Conservation (phyloP, 2,113 vertebrate species). For the Chlorocebus sabaeus region DNA sequence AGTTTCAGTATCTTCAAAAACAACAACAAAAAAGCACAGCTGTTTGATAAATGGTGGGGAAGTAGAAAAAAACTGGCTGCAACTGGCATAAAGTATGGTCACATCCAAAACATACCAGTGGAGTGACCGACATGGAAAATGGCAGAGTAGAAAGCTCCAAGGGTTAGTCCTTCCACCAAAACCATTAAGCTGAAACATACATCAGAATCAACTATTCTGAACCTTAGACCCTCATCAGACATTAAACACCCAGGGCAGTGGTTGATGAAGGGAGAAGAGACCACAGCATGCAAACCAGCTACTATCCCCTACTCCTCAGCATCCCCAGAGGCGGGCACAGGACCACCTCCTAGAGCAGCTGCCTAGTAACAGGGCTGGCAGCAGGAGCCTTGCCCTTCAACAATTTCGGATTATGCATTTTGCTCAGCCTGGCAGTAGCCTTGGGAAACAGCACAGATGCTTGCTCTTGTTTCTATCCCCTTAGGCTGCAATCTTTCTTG, state of each 20-base stretch:
- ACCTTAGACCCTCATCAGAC: not conserved
- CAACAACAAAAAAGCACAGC: not conserved
- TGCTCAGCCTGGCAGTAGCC: not conserved
- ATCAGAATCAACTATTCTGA: not conserved
- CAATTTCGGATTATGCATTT: not conserved
- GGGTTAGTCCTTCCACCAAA: not conserved
- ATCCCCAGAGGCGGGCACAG: not conserved
- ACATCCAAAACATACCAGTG: not conserved
- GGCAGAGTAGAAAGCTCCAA: not conserved
- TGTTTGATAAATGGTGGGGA: not conserved
- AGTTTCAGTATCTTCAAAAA: not conserved
- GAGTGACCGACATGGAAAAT: not conserved
- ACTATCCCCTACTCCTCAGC: not conserved
- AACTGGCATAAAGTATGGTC: not conserved
- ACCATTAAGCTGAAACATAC: not conserved
- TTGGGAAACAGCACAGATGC: not conserved
- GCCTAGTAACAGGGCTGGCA: not conserved
- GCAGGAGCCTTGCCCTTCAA: not conserved
- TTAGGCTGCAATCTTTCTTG: not conserved
- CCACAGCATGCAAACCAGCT: not conserved
- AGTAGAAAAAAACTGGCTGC: not conserved
- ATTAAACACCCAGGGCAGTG: not conserved
- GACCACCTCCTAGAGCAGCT: not conserved
- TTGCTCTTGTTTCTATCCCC: not conserved
- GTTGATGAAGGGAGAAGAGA: not conserved